Evolutionary conservation across 2,888 invertebrate genomes (phyloP).

Genomic region (Drosophila stalkeri): DNA sequence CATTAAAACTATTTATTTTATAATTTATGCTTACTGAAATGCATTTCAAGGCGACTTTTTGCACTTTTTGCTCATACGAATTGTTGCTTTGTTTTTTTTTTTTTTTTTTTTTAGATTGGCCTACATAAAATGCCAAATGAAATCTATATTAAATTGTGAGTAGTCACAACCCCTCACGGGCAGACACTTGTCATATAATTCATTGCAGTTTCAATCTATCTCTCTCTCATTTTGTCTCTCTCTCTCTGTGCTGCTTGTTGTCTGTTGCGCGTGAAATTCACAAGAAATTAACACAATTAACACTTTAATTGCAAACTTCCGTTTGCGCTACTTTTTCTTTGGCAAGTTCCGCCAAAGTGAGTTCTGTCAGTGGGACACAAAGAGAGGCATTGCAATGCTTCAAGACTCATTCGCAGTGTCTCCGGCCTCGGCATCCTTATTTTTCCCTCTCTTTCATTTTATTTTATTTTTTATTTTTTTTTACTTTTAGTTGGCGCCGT

Average conservation of each 20-base stretch:
- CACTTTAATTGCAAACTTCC: slow-evolving; percentile 80
- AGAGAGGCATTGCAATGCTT: slow-evolving; percentile 21
- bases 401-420: slow-evolving; percentile 47
- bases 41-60: not conserved
- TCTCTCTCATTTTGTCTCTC: not conserved
- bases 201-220: slow-evolving; percentile 7
- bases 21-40: not conserved
- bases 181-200: slow-evolving; percentile 21
- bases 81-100: not conserved
- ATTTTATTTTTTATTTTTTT: not conserved
- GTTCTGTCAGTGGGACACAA: slow-evolving; percentile 42
- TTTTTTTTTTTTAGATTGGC: not conserved
- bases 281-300: slow-evolving; percentile 80
- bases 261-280: slow-evolving; percentile 58
- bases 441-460: not conserved
- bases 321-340: slow-evolving; percentile 69
- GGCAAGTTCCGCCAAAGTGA: slow-evolving; percentile 57
- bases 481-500: slow-evolving; percentile 12
- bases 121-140: not conserved
- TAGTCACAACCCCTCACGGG: not conserved
- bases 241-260: slow-evolving; percentile 26
- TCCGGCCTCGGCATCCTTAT: slow-evolving; percentile 43
- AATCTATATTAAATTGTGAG: not conserved
- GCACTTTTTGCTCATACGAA: not conserved
- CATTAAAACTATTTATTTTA: not conserved